phyloP scores from a whole-genome alignment of 2,797 vertebrate genomes.

The Sebastes nivosus region DNA sequence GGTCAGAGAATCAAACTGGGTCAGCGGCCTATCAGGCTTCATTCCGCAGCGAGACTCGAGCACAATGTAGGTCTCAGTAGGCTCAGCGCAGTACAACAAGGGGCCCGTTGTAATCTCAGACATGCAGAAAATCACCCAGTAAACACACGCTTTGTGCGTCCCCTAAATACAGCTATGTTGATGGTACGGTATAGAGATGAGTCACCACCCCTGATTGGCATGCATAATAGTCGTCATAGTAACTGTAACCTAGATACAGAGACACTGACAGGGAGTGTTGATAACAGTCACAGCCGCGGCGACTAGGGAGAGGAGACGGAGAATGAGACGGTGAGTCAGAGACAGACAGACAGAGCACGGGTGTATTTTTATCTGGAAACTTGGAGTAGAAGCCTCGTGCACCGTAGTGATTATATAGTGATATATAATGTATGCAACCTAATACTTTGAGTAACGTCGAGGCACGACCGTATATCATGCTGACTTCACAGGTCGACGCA shows the following conservation, averaged over 20 bases:
- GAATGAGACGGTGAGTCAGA: slow-evolving; percentile 45
- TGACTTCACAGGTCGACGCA: slow-evolving; percentile 51
- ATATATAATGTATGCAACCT: slow-evolving; percentile 38
- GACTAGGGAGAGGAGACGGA: slow-evolving; percentile 31
- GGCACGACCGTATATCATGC: slow-evolving; percentile 48
- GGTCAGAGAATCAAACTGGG: slow-evolving; percentile 61
- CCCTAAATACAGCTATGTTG: slow-evolving; percentile 13
- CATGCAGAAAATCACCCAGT: background rate
- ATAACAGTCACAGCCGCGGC: slow-evolving; percentile 36
- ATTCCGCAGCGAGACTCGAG: slow-evolving; percentile 10
- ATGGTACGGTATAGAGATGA: slow-evolving; percentile 52
- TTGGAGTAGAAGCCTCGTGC: background rate
- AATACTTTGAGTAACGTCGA: slow-evolving; percentile 56
- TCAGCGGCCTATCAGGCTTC: slow-evolving; percentile 32
- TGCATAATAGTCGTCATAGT: slow-evolving; percentile 64
- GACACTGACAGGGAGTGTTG: slow-evolving; percentile 59
- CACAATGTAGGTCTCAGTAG: background rate
- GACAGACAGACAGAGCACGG: background rate
- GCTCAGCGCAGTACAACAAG: background rate
- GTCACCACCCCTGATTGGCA: slow-evolving; percentile 65
- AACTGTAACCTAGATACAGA: slow-evolving; percentile 66
- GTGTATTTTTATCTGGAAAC: slow-evolving; percentile 32
- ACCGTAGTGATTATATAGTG: slow-evolving; percentile 18
- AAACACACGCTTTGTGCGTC: background rate
- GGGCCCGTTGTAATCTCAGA: background rate